Base-by-base conservation (phyloP, 1,140 invertebrate genomes). In the Neodiprion pinetum region DNA sequence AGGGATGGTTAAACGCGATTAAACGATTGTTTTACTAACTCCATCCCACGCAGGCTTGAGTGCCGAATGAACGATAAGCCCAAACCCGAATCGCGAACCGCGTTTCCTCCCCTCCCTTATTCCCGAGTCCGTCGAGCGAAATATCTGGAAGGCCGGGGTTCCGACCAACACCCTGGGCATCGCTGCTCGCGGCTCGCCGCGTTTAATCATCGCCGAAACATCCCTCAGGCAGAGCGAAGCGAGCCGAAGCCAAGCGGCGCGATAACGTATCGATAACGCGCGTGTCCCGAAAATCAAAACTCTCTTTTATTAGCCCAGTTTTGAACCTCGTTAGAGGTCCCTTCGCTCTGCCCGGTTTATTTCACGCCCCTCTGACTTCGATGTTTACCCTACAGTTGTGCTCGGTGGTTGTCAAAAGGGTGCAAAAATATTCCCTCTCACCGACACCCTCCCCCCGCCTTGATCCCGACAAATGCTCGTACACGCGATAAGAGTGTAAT, bases 181-280 rank as follows among this genome's bases (percentile, higher is more conserved):
- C 28, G 28, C 28, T 40, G 28, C 28, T 40, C 28, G 28, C 28
- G 28, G 28, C 28, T 40, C 2, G 28, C n/a, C 53, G n/a, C 53
- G 53, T 61, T 61, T 61, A 61, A 61, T 61, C 53, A 61, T 61
- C 8, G 28, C 53, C 11, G n/a, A 61, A 17, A 12, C 53, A 14
- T 61, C 7, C 53, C 53, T 17, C 53, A 61, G 53, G 28, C 53
- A 12, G 53, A 61, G 5, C 53, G 9, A 61, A 12, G n/a, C 28
- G 28, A 40, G 28, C 1, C 28, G 28, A 40, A 40, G 28, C 28
- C 28, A 40, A 1, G 28, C 53, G 53, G 53, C 53, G 53, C n/a
- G 53, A 61, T 61, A 61, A 61, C 53, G 53, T 61, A 61, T 61
- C 53, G 53, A 61, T 61, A 61, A 61, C 53, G 53, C 53, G 53